phyloP scores from a whole-genome alignment of 2,797 vertebrate species.

The Botia kubotai region DNA sequence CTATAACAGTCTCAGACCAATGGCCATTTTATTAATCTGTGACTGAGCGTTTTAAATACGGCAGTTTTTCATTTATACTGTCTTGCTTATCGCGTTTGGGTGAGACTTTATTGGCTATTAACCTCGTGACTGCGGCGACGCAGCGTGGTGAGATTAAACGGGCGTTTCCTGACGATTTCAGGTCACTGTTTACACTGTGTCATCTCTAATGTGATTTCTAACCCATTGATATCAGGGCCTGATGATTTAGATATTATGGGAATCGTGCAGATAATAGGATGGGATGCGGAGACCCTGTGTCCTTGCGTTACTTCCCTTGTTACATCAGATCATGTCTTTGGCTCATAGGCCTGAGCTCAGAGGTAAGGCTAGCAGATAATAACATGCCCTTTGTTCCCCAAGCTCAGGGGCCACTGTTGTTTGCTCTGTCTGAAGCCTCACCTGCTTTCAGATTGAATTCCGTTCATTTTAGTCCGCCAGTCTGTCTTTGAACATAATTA shows the following conservation, averaged over 20 bases:
- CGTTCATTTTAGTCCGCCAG: slow-evolving; percentile 44
- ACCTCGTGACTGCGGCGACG: slow-evolving; percentile 38
- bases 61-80: slow-evolving; percentile 44
- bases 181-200: slow-evolving; percentile 46
- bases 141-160: slow-evolving; percentile 6
- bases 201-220: slow-evolving; percentile 42
- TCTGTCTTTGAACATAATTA: slow-evolving; percentile 50
- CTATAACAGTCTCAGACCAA: slow-evolving; percentile 31
- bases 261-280: slow-evolving; percentile 1
- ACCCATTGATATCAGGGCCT: slow-evolving; percentile 26
- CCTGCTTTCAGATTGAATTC: slow-evolving; percentile 31
- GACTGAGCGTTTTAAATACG: slow-evolving; percentile 36
- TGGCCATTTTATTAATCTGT: slow-evolving; percentile 37
- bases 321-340: background rate
- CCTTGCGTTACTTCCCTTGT: background rate
- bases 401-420: slow-evolving; percentile 34
- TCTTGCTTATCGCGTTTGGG: slow-evolving; percentile 22
- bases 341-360: background rate
- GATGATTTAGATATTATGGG: slow-evolving; percentile 42
- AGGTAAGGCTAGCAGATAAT: background rate
- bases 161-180: slow-evolving; percentile 31
- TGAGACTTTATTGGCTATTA: slow-evolving; percentile 52
- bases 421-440: slow-evolving; percentile 10
- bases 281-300: background rate
- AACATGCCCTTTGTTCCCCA: background rate